Evolutionary conservation across 2,113 vertebrate genomes (phyloP), one percentile per base, ranked within the genome.

Genomic region (Argyrosomus japonicus): DNA sequence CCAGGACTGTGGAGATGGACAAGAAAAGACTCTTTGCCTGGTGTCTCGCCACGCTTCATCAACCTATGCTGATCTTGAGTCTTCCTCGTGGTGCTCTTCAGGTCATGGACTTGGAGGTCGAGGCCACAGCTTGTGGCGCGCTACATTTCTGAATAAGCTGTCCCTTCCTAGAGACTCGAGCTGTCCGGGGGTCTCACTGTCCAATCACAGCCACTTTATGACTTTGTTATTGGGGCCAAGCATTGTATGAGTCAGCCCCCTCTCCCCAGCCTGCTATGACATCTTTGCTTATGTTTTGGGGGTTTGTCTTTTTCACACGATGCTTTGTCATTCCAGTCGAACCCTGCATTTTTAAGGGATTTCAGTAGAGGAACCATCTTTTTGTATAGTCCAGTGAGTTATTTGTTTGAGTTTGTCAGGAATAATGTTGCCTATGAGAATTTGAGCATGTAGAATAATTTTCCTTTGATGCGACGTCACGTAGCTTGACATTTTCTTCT

Each of bases 291-390:
- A 40, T 8, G 36, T 62, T 57, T 13, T 25, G 1, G 43, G 53
- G 58, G 53, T 40, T 60, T 40, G 25, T 57, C 18, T 58, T 57
- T 62, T 84, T 70, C 36, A 63, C 48, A 9, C n/a, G n/a, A 53
- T 65, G 50, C 70, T 78, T 60, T 57, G 69, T 91, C 93, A 94
- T 95, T 94, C 91, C 91, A 68, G 72, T 73, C 21, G 7, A 79
- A 56, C 65, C 48, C 50, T 81, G 69, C 67, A 12, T 14, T 45
- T 65, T 25, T 27, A 13, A 74, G 65, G 79, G 83, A 71, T 72
- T 81, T 85, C 25, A 47, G 6, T 8, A 48, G 58, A 74, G 40
- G 57, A 87, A 32, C 43, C 51, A 3, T 47, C 17, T 1, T 8
- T 25, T 2, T 18, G n/a, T 53, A 29, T 13, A 36, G 36, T 63